Evolutionary conservation across 2,113 vertebrate genomes (phyloP).

Genomic region (Phainopepla nitens): DNA sequence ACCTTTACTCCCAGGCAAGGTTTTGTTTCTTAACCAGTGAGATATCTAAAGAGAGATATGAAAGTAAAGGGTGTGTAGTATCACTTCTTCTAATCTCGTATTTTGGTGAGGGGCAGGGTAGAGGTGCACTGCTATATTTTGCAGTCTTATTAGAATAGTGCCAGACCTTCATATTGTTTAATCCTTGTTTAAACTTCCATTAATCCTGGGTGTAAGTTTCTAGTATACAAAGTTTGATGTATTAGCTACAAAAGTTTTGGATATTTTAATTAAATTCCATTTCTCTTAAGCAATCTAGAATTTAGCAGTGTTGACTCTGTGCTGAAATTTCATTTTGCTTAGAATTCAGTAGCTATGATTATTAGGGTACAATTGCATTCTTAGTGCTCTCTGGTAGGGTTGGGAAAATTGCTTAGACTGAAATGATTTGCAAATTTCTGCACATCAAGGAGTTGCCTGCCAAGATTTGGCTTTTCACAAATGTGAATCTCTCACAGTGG

Average conservation of each 20-base stretch:
- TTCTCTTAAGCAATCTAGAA: neutral
- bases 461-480: conserved; percentile 7
- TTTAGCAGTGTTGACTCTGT: neutral
- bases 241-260: neutral
- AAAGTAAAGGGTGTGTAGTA: neutral
- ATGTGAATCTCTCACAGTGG: neutral
- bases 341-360: neutral
- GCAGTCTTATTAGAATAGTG: neutral
- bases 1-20: neutral
- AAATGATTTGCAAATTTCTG: conserved; percentile 28
- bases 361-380: neutral
- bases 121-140: neutral
- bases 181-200: neutral
- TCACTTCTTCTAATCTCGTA: neutral
- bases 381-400: neutral
- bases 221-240: neutral
- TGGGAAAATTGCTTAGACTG: neutral
- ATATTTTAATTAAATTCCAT: neutral
- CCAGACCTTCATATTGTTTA: neutral
- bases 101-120: neutral
- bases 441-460: neutral
- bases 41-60: neutral
- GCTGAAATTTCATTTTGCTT: conserved; percentile 1
- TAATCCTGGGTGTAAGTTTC: neutral
- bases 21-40: neutral